Percentiles rank a stretch among this genome's conserved stretches.
Conservation (phyloP, 35 echinoderm and acorn worm genomes). For the Heliocidaris erythrogramma region DNA sequence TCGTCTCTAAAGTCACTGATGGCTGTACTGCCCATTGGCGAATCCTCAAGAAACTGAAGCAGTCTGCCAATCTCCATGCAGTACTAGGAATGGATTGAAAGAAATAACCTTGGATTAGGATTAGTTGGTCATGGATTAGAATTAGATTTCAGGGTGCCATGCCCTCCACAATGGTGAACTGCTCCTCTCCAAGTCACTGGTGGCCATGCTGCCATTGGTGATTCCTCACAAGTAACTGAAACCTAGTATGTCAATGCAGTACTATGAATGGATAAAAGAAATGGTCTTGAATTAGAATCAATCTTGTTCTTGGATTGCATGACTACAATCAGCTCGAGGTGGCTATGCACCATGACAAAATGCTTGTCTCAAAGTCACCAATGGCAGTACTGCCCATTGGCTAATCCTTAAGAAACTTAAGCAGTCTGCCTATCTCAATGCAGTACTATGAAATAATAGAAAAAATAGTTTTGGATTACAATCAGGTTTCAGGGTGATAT, state of each 20-base stretch:
- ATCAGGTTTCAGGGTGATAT: neutral
- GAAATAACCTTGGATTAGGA: neutral
- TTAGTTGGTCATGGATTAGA: too few species aligned
- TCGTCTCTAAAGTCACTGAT: conserved; percentile 83
- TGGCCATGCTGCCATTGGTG: too few species aligned
- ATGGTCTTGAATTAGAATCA: too few species aligned
- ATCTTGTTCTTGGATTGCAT: too few species aligned
- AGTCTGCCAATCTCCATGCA: conserved; percentile 64
- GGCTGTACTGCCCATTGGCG: conserved; percentile 81
- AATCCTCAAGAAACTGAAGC: conserved; percentile 74
- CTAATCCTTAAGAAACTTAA: conserved; percentile 75
- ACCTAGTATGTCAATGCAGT: too few species aligned
- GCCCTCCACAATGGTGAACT: too few species aligned
- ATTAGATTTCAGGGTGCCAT: too few species aligned
- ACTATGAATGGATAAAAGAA: too few species aligned
- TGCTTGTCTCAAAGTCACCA: conserved; percentile 81
- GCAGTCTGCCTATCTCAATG: conserved; percentile 55
- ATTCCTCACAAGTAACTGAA: too few species aligned
- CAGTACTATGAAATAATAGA: conserved; percentile 46
- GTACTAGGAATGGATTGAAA: conserved; percentile 39
- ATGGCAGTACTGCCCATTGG: conserved; percentile 85
- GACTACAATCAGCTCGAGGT: conserved; percentile 77
- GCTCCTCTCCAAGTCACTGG: too few species aligned
- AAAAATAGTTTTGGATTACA: neutral
- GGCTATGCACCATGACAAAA: conserved; percentile 71